Percentiles rank a stretch among this genome's conserved stretches.
phyloP scores from a whole-genome alignment of 2,888 invertebrate genomes.

The Unio pictorum region DNA sequence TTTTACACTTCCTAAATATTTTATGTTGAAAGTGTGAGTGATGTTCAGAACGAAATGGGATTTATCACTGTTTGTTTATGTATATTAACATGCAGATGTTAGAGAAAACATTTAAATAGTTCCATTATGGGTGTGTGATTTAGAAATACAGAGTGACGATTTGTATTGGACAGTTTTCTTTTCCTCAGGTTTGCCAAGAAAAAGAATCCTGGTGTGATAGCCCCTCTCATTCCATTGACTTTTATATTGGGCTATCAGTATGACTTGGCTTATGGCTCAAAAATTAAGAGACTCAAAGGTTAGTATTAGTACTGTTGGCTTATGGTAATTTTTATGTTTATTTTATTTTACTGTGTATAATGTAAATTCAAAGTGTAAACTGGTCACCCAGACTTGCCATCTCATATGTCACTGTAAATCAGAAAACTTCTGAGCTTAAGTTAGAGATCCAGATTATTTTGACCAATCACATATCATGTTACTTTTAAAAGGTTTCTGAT shows the following conservation, averaged over 20 bases:
- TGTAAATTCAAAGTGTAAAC: too few relatives aligned
- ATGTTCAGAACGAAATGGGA: not conserved
- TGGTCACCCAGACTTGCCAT: too few relatives aligned
- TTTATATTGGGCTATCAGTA: slow-evolving; percentile 82
- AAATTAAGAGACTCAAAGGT: slow-evolving; percentile 84
- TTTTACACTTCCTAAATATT: too few relatives aligned
- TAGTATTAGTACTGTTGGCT: slow-evolving; percentile 40
- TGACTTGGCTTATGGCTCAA: slow-evolving; percentile 85
- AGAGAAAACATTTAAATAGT: too few relatives aligned
- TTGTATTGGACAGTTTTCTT: not conserved
- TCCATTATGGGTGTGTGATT: not conserved
- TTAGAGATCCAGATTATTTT: too few relatives aligned
- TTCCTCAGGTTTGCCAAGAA: slow-evolving; percentile 27
- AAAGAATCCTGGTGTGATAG: slow-evolving; percentile 75
- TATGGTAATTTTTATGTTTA: too few relatives aligned
- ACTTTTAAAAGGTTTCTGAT: too few relatives aligned
- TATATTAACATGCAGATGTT: not conserved
- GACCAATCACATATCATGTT: too few relatives aligned
- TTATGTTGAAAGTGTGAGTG: not conserved
- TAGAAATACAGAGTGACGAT: not conserved
- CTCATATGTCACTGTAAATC: too few relatives aligned
- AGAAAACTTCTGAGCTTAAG: too few relatives aligned
- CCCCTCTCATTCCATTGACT: slow-evolving; percentile 81
- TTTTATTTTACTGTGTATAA: too few relatives aligned
- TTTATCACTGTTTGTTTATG: not conserved